Conservation (phyloP, 2,797 vertebrate species). For the Betta splendens region DNA sequence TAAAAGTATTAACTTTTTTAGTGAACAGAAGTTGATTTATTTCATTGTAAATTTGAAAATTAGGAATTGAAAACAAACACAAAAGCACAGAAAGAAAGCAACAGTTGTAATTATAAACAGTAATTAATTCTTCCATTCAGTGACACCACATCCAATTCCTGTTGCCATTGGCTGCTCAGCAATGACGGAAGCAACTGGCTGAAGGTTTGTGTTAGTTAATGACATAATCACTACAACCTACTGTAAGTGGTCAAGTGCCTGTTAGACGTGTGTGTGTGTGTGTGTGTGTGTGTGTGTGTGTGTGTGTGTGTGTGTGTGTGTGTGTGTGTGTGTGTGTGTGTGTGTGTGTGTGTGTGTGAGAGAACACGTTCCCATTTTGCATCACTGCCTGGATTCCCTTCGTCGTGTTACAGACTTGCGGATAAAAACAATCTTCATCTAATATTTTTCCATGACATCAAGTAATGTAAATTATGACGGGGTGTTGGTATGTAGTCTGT, state of each 20-base stretch:
- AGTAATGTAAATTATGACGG: slow-evolving; percentile 66
- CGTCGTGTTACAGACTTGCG: slow-evolving; percentile 33
- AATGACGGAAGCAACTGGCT: slow-evolving; percentile 38
- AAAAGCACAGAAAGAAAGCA: neutral
- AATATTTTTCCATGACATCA: slow-evolving; percentile 65
- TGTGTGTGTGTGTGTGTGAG: slow-evolving; percentile 16
- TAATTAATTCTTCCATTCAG: neutral
- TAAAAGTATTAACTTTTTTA: no score
- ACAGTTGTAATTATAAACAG: neutral
- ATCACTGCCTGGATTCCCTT: slow-evolving; percentile 34
- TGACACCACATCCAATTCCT: neutral
- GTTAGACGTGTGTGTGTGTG: slow-evolving; percentile 15
- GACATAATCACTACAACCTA: slow-evolving; percentile 54
- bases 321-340: slow-evolving; percentile 20
- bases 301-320: slow-evolving; percentile 15
- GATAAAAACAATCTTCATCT: slow-evolving; percentile 66
- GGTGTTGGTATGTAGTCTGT: slow-evolving; percentile 75
- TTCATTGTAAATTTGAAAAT: no score
- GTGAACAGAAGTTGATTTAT: no score
- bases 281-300: slow-evolving; percentile 15
- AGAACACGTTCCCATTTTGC: slow-evolving; percentile 13
- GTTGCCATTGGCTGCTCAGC: slow-evolving; percentile 33
- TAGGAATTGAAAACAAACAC: neutral
- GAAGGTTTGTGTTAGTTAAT: slow-evolving; percentile 54
- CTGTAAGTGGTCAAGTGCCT: slow-evolving; percentile 64